These are phyloP conservation scores for Littorina saxatilis DNA, from an alignment of 1,140 invertebrate species.

Conservation along the genomic window DNA sequence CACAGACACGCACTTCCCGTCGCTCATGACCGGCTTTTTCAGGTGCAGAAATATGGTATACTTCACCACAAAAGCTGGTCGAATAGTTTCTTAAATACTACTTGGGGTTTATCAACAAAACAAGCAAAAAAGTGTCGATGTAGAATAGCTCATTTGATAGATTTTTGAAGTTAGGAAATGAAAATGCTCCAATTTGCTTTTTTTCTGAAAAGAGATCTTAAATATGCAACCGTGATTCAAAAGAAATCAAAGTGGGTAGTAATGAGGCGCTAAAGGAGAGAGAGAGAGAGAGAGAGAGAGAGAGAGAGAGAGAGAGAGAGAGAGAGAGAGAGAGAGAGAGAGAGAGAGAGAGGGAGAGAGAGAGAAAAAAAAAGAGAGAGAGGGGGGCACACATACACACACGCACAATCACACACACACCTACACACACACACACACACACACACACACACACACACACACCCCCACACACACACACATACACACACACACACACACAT, in stretches of 20 bases:
- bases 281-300: not conserved
- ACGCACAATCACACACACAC: no score
- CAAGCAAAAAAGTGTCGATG: not conserved
- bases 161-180: not conserved
- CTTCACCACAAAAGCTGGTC: no score
- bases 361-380: not conserved
- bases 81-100: no score
- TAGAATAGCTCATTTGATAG: not conserved
- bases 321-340: not conserved
- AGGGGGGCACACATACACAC: not conserved
- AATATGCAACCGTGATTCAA: not conserved
- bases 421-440: no score
- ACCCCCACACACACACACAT: not conserved
- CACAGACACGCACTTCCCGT: no score
- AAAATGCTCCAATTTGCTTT: no score
- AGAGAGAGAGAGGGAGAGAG: not conserved
- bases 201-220: not conserved
- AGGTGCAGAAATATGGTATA: no score
- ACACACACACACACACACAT: not conserved
- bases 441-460: not conserved
- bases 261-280: not conserved
- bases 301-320: not conserved
- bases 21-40: no score
- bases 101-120: not conserved
- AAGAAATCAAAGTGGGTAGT: not conserved